Conservation (phyloP, 92 coral and sea anemone species). For the Porites divaricata region DNA sequence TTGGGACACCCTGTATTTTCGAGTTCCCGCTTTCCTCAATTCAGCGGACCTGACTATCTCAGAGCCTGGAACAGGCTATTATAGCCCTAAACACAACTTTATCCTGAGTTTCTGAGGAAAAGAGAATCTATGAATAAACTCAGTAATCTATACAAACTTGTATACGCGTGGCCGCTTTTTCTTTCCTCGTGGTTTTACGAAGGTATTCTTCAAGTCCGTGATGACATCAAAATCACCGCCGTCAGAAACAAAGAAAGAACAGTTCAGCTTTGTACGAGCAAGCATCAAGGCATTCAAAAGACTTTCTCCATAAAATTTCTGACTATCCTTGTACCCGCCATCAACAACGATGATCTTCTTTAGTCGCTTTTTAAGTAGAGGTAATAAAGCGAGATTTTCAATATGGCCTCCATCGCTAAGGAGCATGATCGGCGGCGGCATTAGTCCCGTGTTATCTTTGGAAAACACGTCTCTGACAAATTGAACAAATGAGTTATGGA, state of each 20-base stretch:
- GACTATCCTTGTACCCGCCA: constrained; percentile 23
- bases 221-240: constrained; percentile 33
- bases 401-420: constrained; percentile 85
- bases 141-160: constrained; percentile 6
- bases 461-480: constrained; percentile 52
- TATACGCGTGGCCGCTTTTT: constrained; percentile 14
- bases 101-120: no score
- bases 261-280: constrained; percentile 46
- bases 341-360: constrained; percentile 30
- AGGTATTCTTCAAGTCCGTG: constrained; percentile 10
- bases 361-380: constrained; percentile 54
- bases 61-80: no score
- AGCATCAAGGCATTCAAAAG: constrained; percentile 42
- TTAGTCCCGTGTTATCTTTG: constrained; percentile 53
- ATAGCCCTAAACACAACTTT: no score
- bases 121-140: no score
- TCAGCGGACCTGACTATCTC: no score
- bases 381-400: constrained; percentile 75
- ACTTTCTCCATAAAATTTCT: constrained; percentile 17
- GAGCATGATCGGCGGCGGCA: constrained; percentile 64
- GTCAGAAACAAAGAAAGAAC: constrained; percentile 29
- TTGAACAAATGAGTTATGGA: constrained; percentile 55
- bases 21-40: no score
- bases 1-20: no score
- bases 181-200: background rate